Evolutionary conservation across 92 coral and sea anemone species (phyloP).

Genomic region (Scolanthus callimorphus): DNA sequence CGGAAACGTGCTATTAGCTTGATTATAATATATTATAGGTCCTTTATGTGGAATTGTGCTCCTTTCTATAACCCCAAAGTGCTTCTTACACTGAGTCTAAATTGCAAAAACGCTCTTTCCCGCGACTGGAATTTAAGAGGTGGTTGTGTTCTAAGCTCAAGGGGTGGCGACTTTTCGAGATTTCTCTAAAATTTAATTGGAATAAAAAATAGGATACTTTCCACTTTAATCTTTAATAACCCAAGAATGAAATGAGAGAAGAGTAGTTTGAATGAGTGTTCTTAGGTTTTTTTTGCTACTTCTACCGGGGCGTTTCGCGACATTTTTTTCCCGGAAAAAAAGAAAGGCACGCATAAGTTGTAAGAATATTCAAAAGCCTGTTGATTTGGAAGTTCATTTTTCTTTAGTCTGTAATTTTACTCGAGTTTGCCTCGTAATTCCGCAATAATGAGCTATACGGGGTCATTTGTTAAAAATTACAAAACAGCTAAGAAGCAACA

Average conservation of each 20-base stretch:
- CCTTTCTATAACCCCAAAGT: neutral
- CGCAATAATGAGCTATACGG: neutral
- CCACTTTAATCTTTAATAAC: constrained; percentile 2
- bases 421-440: neutral
- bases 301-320: constrained; percentile 2
- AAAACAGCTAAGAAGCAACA: no score
- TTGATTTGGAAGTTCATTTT: no score
- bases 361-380: no score
- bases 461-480: no score
- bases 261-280: neutral
- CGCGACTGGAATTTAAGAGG: no score
- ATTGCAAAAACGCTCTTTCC: neutral
- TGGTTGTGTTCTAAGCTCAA: no score
- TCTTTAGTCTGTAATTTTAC: no score
- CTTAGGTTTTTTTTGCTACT: neutral
- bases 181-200: neutral
- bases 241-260: neutral
- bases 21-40: constrained; percentile 65
- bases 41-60: constrained; percentile 44
- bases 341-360: no score
- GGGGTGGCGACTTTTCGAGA: no score
- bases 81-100: neutral
- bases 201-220: neutral
- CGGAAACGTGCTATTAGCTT: constrained; percentile 53
- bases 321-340: neutral